Base-by-base conservation (phyloP, 2,113 vertebrate species). In the Pseudorhombus dupliciocellatus region DNA sequence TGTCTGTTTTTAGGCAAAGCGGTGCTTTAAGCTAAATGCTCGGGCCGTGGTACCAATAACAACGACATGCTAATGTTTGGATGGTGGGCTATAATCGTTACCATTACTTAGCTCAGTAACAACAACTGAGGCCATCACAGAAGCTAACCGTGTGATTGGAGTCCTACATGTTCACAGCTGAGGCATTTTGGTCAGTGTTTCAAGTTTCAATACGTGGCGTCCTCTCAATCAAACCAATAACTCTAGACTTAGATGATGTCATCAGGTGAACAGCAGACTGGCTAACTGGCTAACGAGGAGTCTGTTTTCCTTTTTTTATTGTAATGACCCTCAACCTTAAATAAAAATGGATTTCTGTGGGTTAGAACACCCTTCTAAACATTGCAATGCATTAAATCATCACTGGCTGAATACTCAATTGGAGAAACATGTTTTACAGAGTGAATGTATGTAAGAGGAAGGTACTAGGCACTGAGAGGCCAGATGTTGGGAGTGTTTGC, bases 401-500 rank as follows among this genome's bases (percentile, higher is more conserved):
- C 12, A 18, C 15, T 44, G 42, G 42, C 5, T 46, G 18, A 46
- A 46, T 46, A 18, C 18, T 7, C 42, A 46, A 2, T 11, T 18
- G 42, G 42, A 46, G 42, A 18, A 18, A 46, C 42, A 37, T 37
- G 34, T 37, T 37, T 20, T 18, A 46, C 42, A 40, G 2, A 18
- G 15, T 44, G 3, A 18, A 44, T 15, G 5, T 14, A 44, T 16
- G 42, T 18, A 5, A 18, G 18, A 18, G 16, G 4, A 44, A 44
- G 3, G 46, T 48, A n/a, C 4, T n/a, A n/a, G n/a, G n/a, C n/a
- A n/a, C n/a, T 58, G 26, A 37, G n/a, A 34, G 77, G 46, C 55
- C 14, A 30, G 16, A 20, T n/a, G 37, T 11, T 21, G 20, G 31
- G 73, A 26, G 71, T 61, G 50, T 73, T 75, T 28, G 16, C 48